These are phyloP conservation scores for Hirtodrosophila cameraria DNA, from an alignment of 2,888 invertebrate species.

Conservation along the genomic window DNA sequence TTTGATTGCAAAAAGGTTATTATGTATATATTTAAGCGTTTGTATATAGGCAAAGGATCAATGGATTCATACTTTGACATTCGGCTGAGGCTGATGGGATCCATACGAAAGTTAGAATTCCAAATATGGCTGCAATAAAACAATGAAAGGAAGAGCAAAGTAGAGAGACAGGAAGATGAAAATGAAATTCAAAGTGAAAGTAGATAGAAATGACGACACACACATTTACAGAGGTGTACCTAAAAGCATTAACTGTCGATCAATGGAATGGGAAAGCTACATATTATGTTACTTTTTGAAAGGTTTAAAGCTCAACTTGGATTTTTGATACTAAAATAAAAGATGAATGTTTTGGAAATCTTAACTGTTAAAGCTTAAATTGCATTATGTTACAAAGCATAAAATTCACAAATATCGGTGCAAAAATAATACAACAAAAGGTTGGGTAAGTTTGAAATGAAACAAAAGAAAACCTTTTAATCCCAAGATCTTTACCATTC, in stretches of 20 bases:
- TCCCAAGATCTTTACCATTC: conserved; percentile 5
- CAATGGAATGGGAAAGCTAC: conserved; percentile 15
- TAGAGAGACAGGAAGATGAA: conserved; percentile 75
- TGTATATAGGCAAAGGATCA: conserved; percentile 58
- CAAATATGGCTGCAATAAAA: conserved; percentile 84
- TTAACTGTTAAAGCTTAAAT: background rate
- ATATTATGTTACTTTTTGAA: background rate
- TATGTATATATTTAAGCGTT: conserved; percentile 63
- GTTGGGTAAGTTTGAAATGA: background rate
- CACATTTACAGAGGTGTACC: conserved; percentile 26
- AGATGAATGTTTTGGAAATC: no score
- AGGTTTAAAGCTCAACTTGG: no score
- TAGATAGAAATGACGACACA: conserved; percentile 10
- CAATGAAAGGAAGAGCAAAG: conserved; percentile 77
- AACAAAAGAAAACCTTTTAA: background rate
- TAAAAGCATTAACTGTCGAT: conserved; percentile 12
- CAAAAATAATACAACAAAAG: no score
- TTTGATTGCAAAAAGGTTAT: conserved; percentile 64
- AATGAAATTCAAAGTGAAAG: conserved; percentile 61
- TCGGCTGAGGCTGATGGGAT: conserved; percentile 85
- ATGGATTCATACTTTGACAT: conserved; percentile 87
- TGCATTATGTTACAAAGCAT: background rate
- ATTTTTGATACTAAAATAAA: no score
- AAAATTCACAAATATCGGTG: no score
- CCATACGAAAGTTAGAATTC: conserved; percentile 84